Evolutionary conservation across 2,888 invertebrate species (phyloP).

Genomic region (Torymus auratus): DNA sequence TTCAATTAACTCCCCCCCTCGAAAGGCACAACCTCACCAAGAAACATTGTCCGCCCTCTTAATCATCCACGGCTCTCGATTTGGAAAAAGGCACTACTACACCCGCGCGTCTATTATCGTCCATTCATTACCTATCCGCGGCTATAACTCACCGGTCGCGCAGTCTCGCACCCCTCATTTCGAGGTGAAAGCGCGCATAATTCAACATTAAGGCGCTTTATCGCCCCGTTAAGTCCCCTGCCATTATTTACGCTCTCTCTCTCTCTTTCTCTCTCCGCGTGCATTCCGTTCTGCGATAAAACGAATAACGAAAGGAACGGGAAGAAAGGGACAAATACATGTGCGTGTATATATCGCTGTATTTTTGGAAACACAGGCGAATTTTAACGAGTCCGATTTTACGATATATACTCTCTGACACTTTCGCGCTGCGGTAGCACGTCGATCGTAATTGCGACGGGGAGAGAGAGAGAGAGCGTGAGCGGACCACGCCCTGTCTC

Average conservation of each 20-base stretch:
- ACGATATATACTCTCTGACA: slow-evolving; percentile 8
- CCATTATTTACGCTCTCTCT: slow-evolving; percentile 15
- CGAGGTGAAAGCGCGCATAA: slow-evolving; percentile 51
- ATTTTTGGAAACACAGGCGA: slow-evolving; percentile 21
- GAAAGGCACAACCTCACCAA: neutral
- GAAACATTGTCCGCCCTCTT: neutral
- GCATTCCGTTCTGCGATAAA: neutral
- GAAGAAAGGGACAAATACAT: neutral
- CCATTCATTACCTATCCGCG: slow-evolving; percentile 49
- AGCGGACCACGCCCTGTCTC: slow-evolving; percentile 76
- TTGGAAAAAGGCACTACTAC: neutral
- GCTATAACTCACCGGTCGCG: slow-evolving; percentile 25
- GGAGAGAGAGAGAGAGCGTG: slow-evolving; percentile 70
- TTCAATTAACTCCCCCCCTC: neutral
- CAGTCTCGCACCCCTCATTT: slow-evolving; percentile 34
- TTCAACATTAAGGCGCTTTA: slow-evolving; percentile 51
- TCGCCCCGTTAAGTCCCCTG: slow-evolving; percentile 35
- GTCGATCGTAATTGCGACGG: slow-evolving; percentile 34
- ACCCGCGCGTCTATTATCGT: slow-evolving; percentile 22
- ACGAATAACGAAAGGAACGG: neutral
- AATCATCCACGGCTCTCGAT: neutral
- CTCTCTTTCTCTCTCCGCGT: neutral
- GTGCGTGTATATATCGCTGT: too few relatives aligned
- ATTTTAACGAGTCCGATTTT: slow-evolving; percentile 26
- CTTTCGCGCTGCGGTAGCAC: slow-evolving; percentile 1